Evolutionary conservation across 2,888 invertebrate species (phyloP).

Genomic region (Scaptomyza polygonia): DNA sequence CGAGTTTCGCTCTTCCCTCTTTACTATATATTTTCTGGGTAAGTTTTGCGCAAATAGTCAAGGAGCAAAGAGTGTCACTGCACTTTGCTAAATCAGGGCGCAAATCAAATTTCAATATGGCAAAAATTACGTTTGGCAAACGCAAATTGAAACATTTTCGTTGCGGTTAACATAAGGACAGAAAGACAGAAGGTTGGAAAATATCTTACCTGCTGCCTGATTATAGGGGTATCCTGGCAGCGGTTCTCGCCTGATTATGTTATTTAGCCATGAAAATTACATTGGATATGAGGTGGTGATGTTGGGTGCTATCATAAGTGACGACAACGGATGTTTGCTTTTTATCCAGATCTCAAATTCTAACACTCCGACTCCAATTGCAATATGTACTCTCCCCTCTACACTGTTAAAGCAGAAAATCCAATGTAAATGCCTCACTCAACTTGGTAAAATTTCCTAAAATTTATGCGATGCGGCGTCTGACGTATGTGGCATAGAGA

Average conservation of each 20-base stretch:
- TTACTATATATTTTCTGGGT: conserved; percentile 1
- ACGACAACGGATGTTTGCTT: conserved; percentile 66
- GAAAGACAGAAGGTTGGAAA: neutral
- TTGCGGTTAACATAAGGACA: conserved; percentile 30
- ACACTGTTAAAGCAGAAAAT: conserved; percentile 31
- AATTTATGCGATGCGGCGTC: conserved; percentile 75
- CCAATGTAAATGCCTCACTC: conserved; percentile 70
- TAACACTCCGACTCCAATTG: conserved; percentile 15
- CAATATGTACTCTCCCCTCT: neutral
- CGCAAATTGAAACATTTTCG: conserved; percentile 67
- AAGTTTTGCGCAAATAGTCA: conserved; percentile 64
- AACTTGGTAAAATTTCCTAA: conserved; percentile 65
- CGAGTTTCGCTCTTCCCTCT: neutral
- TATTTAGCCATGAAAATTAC: conserved; percentile 76
- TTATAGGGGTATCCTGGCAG: conserved; percentile 8
- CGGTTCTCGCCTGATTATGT: conserved; percentile 62
- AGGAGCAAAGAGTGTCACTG: conserved; percentile 51
- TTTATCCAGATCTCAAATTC: conserved; percentile 6
- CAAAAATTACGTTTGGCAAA: conserved; percentile 54
- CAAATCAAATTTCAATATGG: conserved; percentile 74
- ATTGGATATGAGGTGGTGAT: conserved; percentile 64
- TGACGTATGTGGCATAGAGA: conserved; percentile 57
- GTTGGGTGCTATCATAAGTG: conserved; percentile 51
- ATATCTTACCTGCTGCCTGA: conserved; percentile 9
- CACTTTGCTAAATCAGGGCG: conserved; percentile 52